Evolutionary conservation across 2,888 invertebrate genomes (phyloP), one percentile per base, ranked within the genome.

Genomic region (Gerris lacustris): DNA sequence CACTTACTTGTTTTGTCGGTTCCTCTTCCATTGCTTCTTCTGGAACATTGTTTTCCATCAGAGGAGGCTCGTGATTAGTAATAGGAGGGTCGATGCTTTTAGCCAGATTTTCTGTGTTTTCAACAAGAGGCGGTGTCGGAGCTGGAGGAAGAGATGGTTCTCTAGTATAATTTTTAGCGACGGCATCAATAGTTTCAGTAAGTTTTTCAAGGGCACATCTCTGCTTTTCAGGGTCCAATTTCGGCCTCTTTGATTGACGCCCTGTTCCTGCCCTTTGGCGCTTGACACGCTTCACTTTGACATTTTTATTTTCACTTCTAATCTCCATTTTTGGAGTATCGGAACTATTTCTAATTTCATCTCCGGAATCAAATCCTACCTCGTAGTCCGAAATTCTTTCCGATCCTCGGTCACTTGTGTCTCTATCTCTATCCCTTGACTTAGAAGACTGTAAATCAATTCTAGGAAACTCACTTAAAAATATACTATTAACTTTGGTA

Each of bases 21-120:
- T 75, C 72, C 44, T 74, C 71, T 67, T 89, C 76, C 87, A 88
- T 74, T 87, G 87, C 80, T 85, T 85, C 63, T 44, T 31, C 67
- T 9, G 15, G 2, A 43, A 15, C 7, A n/a, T 44, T 45, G 15
- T n/a, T 17, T 7, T 72, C 44, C 6, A 6, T 11, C 31, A 6
- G 7, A 67, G 67, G 43, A 15, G 67, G 45, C n/a, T 44, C 45
- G 4, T 15, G 45, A 69, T 55, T 55, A 55, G 55, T 55, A 15
- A 55, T 9, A 55, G 9, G 11, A 55, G 9, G 55, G 15, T 55
- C 15, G 9, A 55, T 55, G 15, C 15, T 11, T 4, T 31, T 31
- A 31, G 4, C 31, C 4, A 4, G 31, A 31, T 31, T 4, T 5
- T 15, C 55, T 11, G 55, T 11, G 15, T 55, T 55, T 11, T 18